Evolutionary conservation across 1,140 invertebrate species (phyloP).

Genomic region (Drosophila ohnishii): DNA sequence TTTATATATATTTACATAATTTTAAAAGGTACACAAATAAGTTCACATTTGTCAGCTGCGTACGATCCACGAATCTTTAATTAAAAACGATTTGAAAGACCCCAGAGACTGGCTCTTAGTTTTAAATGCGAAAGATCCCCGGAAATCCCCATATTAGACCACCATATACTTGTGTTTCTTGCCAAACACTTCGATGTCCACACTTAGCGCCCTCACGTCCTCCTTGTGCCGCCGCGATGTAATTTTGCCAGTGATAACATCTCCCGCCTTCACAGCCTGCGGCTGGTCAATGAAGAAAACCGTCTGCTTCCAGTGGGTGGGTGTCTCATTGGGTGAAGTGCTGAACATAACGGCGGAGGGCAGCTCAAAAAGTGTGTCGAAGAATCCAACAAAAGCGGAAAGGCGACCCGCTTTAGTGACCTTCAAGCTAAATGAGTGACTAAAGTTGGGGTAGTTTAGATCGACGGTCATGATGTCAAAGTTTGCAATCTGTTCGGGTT

Average conservation of each 20-base stretch:
- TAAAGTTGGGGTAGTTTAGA: conserved; percentile 92
- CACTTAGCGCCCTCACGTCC: conserved; percentile 85
- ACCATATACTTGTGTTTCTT: conserved; percentile 68
- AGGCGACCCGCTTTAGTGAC: conserved; percentile 89
- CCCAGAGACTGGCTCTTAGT: conserved; percentile 1
- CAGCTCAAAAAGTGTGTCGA: conserved; percentile 94
- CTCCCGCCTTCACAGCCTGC: conserved; percentile 89
- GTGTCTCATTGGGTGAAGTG: conserved; percentile 89
- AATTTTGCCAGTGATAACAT: conserved; percentile 87
- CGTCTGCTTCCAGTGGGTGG: conserved; percentile 99
- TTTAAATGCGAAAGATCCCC: neutral
- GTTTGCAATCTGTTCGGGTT: conserved; percentile 86
- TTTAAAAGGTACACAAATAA: conserved; percentile 54
- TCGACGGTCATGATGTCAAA: conserved; percentile 93
- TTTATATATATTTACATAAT: conserved; percentile 72
- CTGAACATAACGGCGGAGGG: conserved; percentile 87
- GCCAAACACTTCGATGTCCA: conserved; percentile 83
- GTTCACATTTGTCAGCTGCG: conserved; percentile 59
- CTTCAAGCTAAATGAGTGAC: conserved; percentile 89
- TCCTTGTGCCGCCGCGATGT: conserved; percentile 86
- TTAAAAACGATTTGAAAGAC: conserved; percentile 66
- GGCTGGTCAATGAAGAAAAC: conserved; percentile 92
- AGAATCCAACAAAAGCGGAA: conserved; percentile 96
- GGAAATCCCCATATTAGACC: conserved; percentile 38
- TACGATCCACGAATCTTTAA: conserved; percentile 57